A percentile compares a stretch with the other conserved stretches of the same genome.
phyloP scores from a whole-genome alignment of 2,797 vertebrate genomes.

The Anabacerthia variegaticeps region DNA sequence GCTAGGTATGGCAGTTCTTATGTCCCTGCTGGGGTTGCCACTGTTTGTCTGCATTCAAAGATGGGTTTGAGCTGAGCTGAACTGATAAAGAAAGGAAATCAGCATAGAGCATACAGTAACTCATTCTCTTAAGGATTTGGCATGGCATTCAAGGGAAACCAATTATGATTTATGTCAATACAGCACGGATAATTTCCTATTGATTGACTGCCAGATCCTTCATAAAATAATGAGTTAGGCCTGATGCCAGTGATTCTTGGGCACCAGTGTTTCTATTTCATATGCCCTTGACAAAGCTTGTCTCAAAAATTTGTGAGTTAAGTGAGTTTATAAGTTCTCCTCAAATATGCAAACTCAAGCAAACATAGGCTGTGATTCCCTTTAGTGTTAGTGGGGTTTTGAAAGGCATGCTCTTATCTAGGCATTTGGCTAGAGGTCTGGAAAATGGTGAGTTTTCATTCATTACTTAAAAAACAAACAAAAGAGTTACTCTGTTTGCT shows the following conservation, averaged over 20 bases:
- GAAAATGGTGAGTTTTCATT: background rate
- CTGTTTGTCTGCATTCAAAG: conserved; percentile 65
- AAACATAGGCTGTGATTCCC: background rate
- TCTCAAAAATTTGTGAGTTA: conserved; percentile 61
- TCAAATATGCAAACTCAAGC: conserved; percentile 32
- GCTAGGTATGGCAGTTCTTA: background rate
- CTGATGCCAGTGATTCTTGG: conserved; percentile 65
- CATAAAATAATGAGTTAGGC: conserved; percentile 79
- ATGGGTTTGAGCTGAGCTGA: conserved; percentile 62
- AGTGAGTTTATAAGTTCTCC: conserved; percentile 49
- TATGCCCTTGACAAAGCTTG: conserved; percentile 53
- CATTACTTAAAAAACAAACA: background rate
- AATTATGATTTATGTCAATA: conserved; percentile 82
- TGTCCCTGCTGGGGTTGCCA: conserved; percentile 4
- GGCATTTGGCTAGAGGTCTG: background rate
- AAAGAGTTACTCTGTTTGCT: background rate
- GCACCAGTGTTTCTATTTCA: conserved; percentile 53
- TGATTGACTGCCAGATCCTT: conserved; percentile 79
- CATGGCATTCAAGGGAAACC: conserved; percentile 74
- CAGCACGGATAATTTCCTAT: conserved; percentile 77
- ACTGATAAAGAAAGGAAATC: conserved; percentile 72
- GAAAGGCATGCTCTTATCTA: background rate
- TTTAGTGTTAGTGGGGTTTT: background rate
- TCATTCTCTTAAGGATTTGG: conserved; percentile 73
- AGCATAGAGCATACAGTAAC: conserved; percentile 60